Base-by-base conservation (phyloP, 2,888 invertebrate species). In the Heteromyza rotundicornis region DNA sequence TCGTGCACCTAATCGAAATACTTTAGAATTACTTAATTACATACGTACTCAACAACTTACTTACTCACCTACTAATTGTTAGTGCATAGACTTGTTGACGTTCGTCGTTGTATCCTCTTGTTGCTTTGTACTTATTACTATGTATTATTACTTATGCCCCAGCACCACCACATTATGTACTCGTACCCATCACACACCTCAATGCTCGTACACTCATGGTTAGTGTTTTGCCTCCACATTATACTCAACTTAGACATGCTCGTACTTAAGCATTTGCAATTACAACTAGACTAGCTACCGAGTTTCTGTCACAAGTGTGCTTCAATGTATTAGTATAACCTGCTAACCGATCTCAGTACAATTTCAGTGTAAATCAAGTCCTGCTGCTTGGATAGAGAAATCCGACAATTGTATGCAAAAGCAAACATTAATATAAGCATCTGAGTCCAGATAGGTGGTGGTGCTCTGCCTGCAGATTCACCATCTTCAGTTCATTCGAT, bases 21-120 rank as follows among this genome's bases (percentile, higher is more conserved):
- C 40, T 8, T n/a, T 14, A 19, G 7, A n/a, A 7, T 27, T 27
- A 27, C 27, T 27, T 35, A 59, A 17, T 36, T 24, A 14, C 27
- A 24, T 16, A 40, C 52, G 51, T 16, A 52, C 22, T 19, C 17
- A 36, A 27, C 22, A 51, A 57, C 5, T 20, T 12, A 52, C 20
- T 22, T 35, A n/a, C 54, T 16, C 17, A 24, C 20, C 27, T n/a
- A 22, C 35, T 35, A 24, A 8, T 56, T 51, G 59, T 50, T n/a
- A n/a, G 57, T 51, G 57, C 52, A 49, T 49, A 59, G 23, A 35
- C 56, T 61, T 64, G 36, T 64, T 64, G 61, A 58, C 64, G 59
- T 61, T 64, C 61, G 59, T 61, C 59, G 59, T 59, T 64, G 47
- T 60, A 32, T 35, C 12, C 47, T 32, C 2, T n/a, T n/a, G n/a